Percentiles rank a stretch among this genome's conserved stretches.
Conservation (phyloP, 2,888 invertebrate species). For the Panopea generosa region DNA sequence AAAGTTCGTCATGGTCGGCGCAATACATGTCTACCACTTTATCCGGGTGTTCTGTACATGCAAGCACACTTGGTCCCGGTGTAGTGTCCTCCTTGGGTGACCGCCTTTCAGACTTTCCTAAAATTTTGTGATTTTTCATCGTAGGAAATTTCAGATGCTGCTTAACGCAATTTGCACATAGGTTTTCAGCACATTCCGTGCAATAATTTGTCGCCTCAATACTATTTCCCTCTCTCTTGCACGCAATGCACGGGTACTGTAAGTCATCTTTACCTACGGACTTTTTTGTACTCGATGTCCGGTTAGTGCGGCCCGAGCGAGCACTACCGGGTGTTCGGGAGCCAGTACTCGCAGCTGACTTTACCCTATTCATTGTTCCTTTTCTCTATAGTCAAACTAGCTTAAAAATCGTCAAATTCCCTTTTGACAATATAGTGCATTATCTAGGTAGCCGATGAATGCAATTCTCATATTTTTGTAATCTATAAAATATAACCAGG, state of each 20-base stretch:
- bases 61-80: slow-evolving; percentile 26
- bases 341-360: slow-evolving; percentile 9
- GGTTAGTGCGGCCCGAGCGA: slow-evolving; percentile 1
- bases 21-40: slow-evolving; percentile 57
- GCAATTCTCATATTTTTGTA: too few relatives aligned
- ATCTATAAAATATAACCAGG: too few relatives aligned
- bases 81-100: slow-evolving; percentile 1
- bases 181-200: slow-evolving; percentile 45
- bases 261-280: background rate
- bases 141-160: slow-evolving; percentile 47
- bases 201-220: slow-evolving; percentile 51
- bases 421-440: too few relatives aligned
- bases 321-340: slow-evolving; percentile 1
- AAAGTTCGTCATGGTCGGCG: slow-evolving; percentile 50
- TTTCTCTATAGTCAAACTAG: background rate
- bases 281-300: background rate
- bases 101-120: slow-evolving; percentile 29
- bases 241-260: slow-evolving; percentile 38
- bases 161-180: slow-evolving; percentile 50
- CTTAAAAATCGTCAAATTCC: background rate
- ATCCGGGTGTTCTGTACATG: slow-evolving; percentile 46
- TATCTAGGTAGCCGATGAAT: too few relatives aligned
- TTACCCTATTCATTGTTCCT: slow-evolving; percentile 1
- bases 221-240: slow-evolving; percentile 29
- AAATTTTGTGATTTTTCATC: slow-evolving; percentile 49